Conservation (phyloP, 2,797 vertebrate genomes). For the Triplophysa bombifrons region DNA sequence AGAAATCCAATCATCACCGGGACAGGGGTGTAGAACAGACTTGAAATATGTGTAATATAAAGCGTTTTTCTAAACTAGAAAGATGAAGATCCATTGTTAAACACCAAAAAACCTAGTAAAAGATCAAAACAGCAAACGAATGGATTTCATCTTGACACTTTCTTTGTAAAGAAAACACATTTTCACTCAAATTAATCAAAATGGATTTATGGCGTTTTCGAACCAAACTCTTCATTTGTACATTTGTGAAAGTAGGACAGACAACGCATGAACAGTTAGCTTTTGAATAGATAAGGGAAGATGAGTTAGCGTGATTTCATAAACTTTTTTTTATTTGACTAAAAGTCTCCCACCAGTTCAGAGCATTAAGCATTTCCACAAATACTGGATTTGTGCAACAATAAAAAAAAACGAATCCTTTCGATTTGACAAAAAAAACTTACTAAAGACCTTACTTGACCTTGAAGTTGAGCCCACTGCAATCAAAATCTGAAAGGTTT, state of each 20-base stretch:
- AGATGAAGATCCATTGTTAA: too few species aligned
- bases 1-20: too few species aligned
- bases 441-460: background rate
- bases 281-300: background rate
- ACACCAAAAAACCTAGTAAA: too few species aligned
- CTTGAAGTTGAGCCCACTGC: background rate
- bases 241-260: background rate
- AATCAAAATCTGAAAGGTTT: background rate
- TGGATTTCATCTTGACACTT: too few species aligned
- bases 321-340: slow-evolving; percentile 17
- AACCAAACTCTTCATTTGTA: too few species aligned
- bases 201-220: too few species aligned
- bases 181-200: too few species aligned
- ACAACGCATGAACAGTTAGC: background rate
- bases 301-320: slow-evolving; percentile 8
- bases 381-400: slow-evolving; percentile 15
- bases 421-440: slow-evolving; percentile 9
- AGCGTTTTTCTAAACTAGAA: too few species aligned
- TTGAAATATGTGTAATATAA: too few species aligned
- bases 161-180: too few species aligned
- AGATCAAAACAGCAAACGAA: too few species aligned
- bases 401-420: slow-evolving; percentile 3
- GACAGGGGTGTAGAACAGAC: too few species aligned
- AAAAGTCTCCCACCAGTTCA: background rate
- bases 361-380: background rate